Evolutionary conservation across 2,113 vertebrate species (phyloP), one percentile per base, ranked within the genome.

Genomic region (Dermatemys mawii): DNA sequence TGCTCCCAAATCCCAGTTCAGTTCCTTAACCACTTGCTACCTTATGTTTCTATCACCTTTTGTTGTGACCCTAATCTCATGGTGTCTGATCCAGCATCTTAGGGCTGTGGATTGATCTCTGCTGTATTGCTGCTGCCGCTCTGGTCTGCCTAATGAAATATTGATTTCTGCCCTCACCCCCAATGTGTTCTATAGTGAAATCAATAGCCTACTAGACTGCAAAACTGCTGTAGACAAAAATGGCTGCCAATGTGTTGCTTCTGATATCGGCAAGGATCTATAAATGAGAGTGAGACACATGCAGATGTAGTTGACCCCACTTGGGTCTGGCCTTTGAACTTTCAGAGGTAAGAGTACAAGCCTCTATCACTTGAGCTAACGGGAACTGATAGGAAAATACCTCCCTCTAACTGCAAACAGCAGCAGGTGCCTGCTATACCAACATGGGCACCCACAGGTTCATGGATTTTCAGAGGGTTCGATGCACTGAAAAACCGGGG

Each of bases 121-220:
- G n/a, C 55, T 79, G 26, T 84, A 49, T 57, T 88, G 82, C 88
- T 6, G 35, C 63, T 17, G 27, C 49, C 14, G 48, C 63, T 91
- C 79, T 48, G 32, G 85, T 78, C 67, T 91, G 81, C 82, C 84
- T 97, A 97, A 97, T 93, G 95, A 95, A 95, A 96, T 97, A 98
- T 97, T 97, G 97, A 98, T 97, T 96, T 87, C 53, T 83, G n/a
- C 49, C 55, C 44, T 22, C 32, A 57, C 86, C 76, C 93, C 82
- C 17, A 67, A 81, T 51, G 48, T 63, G 32, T 79, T 97, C 83
- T 91, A 73, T 19, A 67, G 91, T 92, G 83, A 93, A 94, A 96
- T 97, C 97, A 93, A 97, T 98, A 97, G 13, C 84, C 86, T 81
- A 44, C 89, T 60, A 78, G 81, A 78, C 81, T 94, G 81, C 0